phyloP scores from a whole-genome alignment of 2,888 invertebrate genomes.

The Chaitophorus viminalis region DNA sequence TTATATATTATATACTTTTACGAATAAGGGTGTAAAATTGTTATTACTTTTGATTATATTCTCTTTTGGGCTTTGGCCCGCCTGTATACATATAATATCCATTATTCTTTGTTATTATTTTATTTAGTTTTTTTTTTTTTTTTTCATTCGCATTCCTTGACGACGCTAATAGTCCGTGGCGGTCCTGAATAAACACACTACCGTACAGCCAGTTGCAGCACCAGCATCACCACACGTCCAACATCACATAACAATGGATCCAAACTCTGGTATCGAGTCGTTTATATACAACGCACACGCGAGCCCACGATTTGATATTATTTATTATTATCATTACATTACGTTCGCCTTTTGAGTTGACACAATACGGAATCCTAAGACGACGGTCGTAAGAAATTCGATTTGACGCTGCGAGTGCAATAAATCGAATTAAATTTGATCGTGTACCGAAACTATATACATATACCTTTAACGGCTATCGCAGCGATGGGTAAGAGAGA shows the following conservation, averaged over 20 bases:
- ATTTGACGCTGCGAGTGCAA: conserved; percentile 42
- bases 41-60: conserved; percentile 55
- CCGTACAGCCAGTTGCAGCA: conserved; percentile 7
- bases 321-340: conserved; percentile 56
- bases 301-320: conserved; percentile 13
- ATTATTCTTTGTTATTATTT: conserved; percentile 32
- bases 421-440: conserved; percentile 57
- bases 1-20: not conserved
- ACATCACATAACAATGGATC: conserved; percentile 22
- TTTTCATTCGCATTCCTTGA: conserved; percentile 30
- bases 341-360: conserved; percentile 50
- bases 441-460: not conserved
- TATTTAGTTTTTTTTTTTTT: not conserved
- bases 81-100: too few relatives aligned
- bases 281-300: conserved; percentile 23
- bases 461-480: not conserved
- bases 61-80: not conserved
- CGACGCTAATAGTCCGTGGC: conserved; percentile 42
- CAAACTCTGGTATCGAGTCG: conserved; percentile 28
- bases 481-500: not conserved
- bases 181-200: conserved; percentile 47
- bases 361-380: conserved; percentile 39
- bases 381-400: conserved; percentile 45
- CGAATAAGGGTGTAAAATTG: conserved; percentile 54
- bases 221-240: not conserved